A percentile compares a stretch with the other conserved stretches of the same genome.
Evolutionary conservation across 2,888 invertebrate genomes (phyloP).

Genomic region (Himalopsyche tibetana): DNA sequence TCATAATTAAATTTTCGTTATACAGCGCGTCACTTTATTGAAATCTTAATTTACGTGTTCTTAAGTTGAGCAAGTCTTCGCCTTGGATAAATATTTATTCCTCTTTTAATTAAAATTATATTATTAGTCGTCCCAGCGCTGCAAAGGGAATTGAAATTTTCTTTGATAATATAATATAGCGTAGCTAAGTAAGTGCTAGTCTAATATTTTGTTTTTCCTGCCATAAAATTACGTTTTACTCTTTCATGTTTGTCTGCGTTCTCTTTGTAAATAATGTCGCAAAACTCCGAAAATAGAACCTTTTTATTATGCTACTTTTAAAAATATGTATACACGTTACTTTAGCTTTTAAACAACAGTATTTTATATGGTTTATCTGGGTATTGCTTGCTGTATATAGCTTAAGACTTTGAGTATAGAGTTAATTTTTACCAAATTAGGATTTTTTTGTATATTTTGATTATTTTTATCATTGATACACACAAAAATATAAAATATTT

Average conservation of each 20-base stretch:
- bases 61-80: neutral
- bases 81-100: constrained; percentile 16
- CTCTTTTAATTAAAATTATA: constrained; percentile 26
- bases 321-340: neutral
- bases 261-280: constrained; percentile 7
- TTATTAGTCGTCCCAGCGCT: neutral
- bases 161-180: constrained; percentile 19
- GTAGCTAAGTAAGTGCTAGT: constrained; percentile 12
- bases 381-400: too few species aligned
- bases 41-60: constrained; percentile 1
- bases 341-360: too few species aligned
- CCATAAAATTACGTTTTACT: constrained; percentile 24
- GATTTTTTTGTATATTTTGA: too few species aligned
- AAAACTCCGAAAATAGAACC: neutral
- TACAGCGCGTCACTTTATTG: neutral
- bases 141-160: constrained; percentile 26
- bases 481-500: too few species aligned
- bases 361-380: too few species aligned
- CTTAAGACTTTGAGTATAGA: too few species aligned
- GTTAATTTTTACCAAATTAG: too few species aligned
- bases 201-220: neutral
- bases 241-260: neutral
- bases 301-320: neutral
- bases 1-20: neutral
- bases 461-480: too few species aligned